phyloP scores from a whole-genome alignment of 2,888 invertebrate species.

The Noctua janthe region DNA sequence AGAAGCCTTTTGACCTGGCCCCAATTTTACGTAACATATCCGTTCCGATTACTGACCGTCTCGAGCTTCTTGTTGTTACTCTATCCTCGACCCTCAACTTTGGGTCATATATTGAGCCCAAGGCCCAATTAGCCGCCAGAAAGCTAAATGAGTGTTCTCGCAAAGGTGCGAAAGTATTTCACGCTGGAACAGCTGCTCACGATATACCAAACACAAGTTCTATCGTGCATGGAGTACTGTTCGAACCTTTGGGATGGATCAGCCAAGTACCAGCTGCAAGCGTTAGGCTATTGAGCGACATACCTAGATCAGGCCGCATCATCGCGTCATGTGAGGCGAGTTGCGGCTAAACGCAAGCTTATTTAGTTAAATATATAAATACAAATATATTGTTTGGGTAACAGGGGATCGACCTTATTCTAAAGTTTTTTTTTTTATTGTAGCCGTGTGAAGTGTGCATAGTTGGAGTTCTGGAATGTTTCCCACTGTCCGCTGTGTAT shows the following conservation, averaged over 20 bases:
- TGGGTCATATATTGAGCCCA: background rate
- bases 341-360: background rate
- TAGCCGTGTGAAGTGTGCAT: slow-evolving; percentile 97
- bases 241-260: background rate
- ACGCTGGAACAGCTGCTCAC: background rate
- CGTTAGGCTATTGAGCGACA: background rate
- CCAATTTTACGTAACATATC: background rate
- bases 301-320: background rate
- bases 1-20: background rate
- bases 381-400: background rate
- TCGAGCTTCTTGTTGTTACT: background rate
- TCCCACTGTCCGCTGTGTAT: slow-evolving; percentile 96
- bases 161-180: background rate
- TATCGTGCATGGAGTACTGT: background rate
- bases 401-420: background rate
- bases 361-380: background rate
- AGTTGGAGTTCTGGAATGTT: slow-evolving; percentile 96
- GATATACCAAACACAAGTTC: background rate
- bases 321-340: background rate
- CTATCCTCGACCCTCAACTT: background rate
- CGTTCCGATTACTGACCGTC: background rate
- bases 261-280: background rate
- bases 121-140: background rate
- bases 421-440: slow-evolving; percentile 65
- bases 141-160: background rate